These are phyloP conservation scores for Spilogale gracilis DNA, from an alignment of 2,113 vertebrate species.

Conservation along the genomic window DNA sequence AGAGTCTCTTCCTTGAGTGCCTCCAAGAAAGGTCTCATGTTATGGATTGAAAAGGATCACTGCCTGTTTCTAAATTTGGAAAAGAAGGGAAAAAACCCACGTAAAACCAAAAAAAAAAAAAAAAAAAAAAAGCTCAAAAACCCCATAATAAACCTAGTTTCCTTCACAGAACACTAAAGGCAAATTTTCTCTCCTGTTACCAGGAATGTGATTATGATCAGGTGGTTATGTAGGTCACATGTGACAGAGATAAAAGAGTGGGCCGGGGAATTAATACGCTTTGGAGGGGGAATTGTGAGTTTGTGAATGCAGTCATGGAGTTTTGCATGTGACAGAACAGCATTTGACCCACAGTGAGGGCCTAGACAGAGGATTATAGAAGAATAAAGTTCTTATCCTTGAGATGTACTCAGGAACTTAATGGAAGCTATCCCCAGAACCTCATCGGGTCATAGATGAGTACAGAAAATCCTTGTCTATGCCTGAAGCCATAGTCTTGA, in stretches of 20 bases:
- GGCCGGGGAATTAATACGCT: background rate
- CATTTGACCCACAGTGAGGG: conserved; percentile 10
- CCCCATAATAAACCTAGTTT: background rate
- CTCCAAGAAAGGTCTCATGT: conserved; percentile 41
- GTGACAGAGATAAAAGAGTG: conserved; percentile 19
- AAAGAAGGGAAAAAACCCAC: background rate
- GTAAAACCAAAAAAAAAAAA: background rate
- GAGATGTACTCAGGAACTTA: background rate
- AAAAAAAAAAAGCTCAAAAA: background rate
- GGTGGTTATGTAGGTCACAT: conserved; percentile 53
- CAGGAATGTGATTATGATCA: conserved; percentile 40
- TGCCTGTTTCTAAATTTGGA: conserved; percentile 33
- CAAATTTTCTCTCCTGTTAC: conserved; percentile 29
- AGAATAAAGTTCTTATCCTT: background rate
- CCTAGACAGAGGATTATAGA: background rate
- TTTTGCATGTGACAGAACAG: background rate
- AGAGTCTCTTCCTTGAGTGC: conserved; percentile 49
- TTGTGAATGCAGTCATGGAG: background rate
- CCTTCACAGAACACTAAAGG: background rate
- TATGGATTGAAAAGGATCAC: conserved; percentile 46
- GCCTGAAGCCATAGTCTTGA: background rate
- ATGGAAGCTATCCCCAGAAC: background rate
- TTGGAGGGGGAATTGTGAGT: background rate
- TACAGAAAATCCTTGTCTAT: background rate
- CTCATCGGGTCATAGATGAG: background rate